These are phyloP conservation scores for Scomber colias DNA, from an alignment of 2,113 vertebrate species.

Conservation along the genomic window DNA sequence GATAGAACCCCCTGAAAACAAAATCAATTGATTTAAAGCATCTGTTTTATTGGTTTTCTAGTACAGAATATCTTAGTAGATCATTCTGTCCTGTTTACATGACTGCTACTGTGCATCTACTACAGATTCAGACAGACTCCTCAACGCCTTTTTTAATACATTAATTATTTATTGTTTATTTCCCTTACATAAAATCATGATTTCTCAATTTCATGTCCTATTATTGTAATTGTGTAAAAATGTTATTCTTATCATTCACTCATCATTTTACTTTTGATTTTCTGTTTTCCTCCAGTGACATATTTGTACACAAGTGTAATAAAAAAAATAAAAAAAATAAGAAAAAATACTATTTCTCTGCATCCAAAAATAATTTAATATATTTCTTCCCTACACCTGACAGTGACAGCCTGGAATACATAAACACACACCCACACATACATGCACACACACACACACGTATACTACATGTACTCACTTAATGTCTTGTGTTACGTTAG, in stretches of 20 bases:
- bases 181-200: neutral
- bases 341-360: neutral
- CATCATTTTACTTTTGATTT: constrained; percentile 2
- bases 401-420: constrained; percentile 8
- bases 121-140: too few species aligned
- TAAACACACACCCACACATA: neutral
- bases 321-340: neutral
- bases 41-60: constrained; percentile 40
- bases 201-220: neutral
- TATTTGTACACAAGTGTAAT: neutral
- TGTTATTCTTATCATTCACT: neutral
- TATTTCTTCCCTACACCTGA: neutral
- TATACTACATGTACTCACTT: constrained; percentile 13
- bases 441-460: neutral
- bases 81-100: neutral
- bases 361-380: constrained; percentile 5
- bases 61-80: neutral
- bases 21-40: constrained; percentile 58
- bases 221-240: neutral
- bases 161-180: neutral
- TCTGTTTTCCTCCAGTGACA: neutral
- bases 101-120: neutral
- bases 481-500: constrained; percentile 26
- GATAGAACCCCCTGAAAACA: constrained; percentile 42
- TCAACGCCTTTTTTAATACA: too few species aligned